Evolutionary conservation across 2,113 vertebrate species (phyloP), one percentile per base, ranked within the genome.

Genomic region (Aix galericulata): DNA sequence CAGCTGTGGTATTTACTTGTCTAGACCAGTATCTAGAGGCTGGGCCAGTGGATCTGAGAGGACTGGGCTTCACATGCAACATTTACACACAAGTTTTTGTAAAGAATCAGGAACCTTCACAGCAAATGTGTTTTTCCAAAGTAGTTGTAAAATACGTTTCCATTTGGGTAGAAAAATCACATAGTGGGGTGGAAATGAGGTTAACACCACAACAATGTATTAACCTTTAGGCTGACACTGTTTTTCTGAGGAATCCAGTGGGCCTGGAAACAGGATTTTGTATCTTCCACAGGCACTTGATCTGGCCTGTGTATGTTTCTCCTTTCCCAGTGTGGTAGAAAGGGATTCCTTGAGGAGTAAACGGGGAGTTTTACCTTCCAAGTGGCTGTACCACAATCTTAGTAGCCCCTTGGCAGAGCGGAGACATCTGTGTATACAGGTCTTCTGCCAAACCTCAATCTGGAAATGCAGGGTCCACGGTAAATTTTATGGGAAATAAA

Each of bases 281-380:
- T 60, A n/a, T 63, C 38, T 77, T 81, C 16, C 50, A 26, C 38
- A 32, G 56, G n/a, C 34, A 16, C 29, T 64, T 36, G 22, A 79
- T 52, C 26, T 0, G 0, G 23, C 36, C 52, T 59, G 52, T 72
- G 46, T 1, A 2, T 7, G 59, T n/a, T 82, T 17, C 15, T 27
- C 46, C 29, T 76, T 58, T 50, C 50, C 55, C 53, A 0, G 10
- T 26, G 32, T 3, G 3, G 71, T 55, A 82, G 36, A n/a, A 1
- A 3, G 34, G 73, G 44, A 8, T 48, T 60, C 86, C 25, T 52
- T 22, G 48, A 56, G 58, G 26, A 58, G 44, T 21, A 58, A 67
- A 31, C 9, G 10, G 22, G 42, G 38, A 64, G 36, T 75, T 84
- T 52, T 46, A 25, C 17, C 12, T 63, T 71, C 20, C 53, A 53